Base-by-base conservation (phyloP, 2,113 vertebrate species). In the Micromys minutus region DNA sequence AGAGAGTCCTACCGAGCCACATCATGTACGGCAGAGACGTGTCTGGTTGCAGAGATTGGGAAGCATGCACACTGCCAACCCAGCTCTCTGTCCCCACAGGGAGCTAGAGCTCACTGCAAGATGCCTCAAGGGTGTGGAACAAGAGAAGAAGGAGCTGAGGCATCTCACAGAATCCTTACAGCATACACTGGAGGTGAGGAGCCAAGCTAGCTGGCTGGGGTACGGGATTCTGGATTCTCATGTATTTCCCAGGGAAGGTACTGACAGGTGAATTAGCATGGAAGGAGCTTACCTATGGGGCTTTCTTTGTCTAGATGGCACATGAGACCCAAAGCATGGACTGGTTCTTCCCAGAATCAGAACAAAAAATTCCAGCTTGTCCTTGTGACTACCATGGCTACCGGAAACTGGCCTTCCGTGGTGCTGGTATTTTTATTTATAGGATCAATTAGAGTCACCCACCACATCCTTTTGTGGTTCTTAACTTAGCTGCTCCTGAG, bases 41-140 rank as follows among this genome's bases (percentile, higher is more conserved):
- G 36, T 65, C 86, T 61, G n/a, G n/a, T 31, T 24, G 7, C 55
- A 55, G 31, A 87, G 36, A 63, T 0, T 34, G 45, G 57, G 16
- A n/a, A 12, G 61, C 57, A 19, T 59, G n/a, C n/a, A 1, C 7
- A 42, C 22, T 31, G 65, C 63, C 45, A 67, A 31, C 4, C 3
- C 75, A 55, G 50, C n/a, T 76, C 47, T 97, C 77, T 97, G 79
- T 96, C 89, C 95, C 86, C 39, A 65, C 97, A 99, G 99, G 97
- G 99, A 99, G 96, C 98, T 99, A 92, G 99, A 99, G 85, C 98
- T 99, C 57, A 99, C 99, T 2, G 98, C 99, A 92, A 98, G 97
- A 96, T 99, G 99, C 39, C 99, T 99, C 96, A 99, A 98, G 91
- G 99, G 99, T 7, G 99, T 99, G 13, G 99, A 99, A 95, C 98